Evolutionary conservation across 1,140 invertebrate genomes (phyloP).

Genomic region (Ceratosolen fusciceps): DNA sequence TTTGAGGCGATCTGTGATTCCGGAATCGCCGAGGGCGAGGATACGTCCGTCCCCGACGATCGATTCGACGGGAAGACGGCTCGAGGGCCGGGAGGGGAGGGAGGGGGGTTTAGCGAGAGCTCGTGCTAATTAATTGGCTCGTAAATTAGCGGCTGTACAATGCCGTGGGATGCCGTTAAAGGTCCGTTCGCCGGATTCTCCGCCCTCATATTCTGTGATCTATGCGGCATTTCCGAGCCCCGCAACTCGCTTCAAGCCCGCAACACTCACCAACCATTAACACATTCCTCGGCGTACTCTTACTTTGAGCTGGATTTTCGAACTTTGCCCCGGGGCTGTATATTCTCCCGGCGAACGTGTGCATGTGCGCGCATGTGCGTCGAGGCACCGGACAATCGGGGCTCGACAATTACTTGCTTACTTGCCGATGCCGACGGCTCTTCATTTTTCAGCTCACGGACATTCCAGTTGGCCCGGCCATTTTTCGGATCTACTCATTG

Average conservation of each 20-base stretch:
- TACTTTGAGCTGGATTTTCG: conserved; percentile 38
- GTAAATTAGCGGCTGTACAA: conserved; percentile 68
- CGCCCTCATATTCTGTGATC: conserved; percentile 55
- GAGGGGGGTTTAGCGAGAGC: too few relatives aligned
- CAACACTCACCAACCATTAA: conserved; percentile 53
- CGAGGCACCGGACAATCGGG: neutral
- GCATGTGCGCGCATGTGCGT: neutral
- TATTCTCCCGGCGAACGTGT: conserved; percentile 11
- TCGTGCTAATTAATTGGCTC: conserved; percentile 67
- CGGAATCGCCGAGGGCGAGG: neutral
- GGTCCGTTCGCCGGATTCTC: neutral
- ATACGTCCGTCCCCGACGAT: neutral
- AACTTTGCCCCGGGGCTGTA: neutral
- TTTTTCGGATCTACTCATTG: neutral
- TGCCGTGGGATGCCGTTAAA: conserved; percentile 53
- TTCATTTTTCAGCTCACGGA: neutral
- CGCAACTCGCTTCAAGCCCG: conserved; percentile 22
- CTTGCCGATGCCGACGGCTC: neutral
- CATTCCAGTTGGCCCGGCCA: neutral
- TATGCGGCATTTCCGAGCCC: conserved; percentile 62
- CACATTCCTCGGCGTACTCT: conserved; percentile 56
- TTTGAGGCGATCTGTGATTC: neutral
- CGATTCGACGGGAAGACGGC: conserved; percentile 29
- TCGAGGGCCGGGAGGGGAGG: neutral
- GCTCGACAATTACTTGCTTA: conserved; percentile 5